Evolutionary conservation across 2,113 vertebrate species (phyloP).

Genomic region (Eclectus roratus): DNA sequence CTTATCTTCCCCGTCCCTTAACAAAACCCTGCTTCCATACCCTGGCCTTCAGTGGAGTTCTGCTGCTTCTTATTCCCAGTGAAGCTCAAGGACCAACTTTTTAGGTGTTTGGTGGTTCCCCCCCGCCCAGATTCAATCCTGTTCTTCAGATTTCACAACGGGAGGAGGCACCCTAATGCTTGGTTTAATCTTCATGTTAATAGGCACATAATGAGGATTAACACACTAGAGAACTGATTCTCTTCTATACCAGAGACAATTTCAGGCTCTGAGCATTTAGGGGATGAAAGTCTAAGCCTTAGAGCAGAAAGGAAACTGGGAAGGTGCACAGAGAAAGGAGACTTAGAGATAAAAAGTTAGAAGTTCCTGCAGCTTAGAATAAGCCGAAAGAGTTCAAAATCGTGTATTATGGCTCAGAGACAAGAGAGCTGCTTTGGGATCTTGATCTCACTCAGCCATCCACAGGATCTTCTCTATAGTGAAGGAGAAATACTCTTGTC

Average conservation of each 20-base stretch:
- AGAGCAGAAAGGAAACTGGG: background rate
- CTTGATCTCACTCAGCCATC: background rate
- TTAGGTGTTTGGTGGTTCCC: background rate
- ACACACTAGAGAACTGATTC: background rate
- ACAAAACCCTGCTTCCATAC: rapidly evolving
- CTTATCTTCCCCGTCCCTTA: rapidly evolving
- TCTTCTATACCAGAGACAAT: background rate
- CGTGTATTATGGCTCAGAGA: background rate
- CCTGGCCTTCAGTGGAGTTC: background rate
- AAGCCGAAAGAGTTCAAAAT: background rate
- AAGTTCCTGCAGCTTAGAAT: background rate
- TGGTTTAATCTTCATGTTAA: constrained; percentile 12
- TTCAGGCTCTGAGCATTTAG: background rate
- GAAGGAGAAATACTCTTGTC: background rate
- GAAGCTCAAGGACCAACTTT: background rate
- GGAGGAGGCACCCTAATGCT: constrained; percentile 56
- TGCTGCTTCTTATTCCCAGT: background rate
- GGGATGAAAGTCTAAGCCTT: background rate
- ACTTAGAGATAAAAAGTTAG: background rate
- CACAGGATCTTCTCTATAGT: background rate
- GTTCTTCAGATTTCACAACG: constrained; percentile 38
- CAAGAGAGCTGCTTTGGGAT: background rate
- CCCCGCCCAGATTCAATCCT: background rate
- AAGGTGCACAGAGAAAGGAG: background rate
- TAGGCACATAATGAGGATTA: constrained; percentile 9